These are phyloP conservation scores for Panagrolaimus sp. DNA, from an alignment of 1,140 invertebrate genomes.

Conservation along the genomic window DNA sequence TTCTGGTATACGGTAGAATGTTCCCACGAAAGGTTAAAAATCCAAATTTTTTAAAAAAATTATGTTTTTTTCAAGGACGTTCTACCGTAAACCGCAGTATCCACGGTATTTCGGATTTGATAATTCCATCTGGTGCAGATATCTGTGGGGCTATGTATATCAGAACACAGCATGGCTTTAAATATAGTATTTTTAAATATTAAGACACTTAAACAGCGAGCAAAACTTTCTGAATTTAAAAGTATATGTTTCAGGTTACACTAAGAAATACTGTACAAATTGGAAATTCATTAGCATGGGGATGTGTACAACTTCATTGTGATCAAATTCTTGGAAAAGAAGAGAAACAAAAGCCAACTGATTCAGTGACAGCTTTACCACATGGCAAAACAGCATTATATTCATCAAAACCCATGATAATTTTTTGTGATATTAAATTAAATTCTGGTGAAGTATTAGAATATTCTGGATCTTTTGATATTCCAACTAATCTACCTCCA, in stretches of 20 bases:
- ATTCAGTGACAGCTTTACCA: slow-evolving; percentile 37
- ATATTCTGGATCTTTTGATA: slow-evolving; percentile 10
- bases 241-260: slow-evolving; percentile 20
- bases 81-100: too few relatives aligned
- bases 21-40: too few relatives aligned
- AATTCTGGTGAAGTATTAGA: slow-evolving; percentile 32
- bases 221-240: too few relatives aligned
- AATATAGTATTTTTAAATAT: too few relatives aligned
- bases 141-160: too few relatives aligned
- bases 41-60: too few relatives aligned
- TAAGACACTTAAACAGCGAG: too few relatives aligned
- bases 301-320: slow-evolving; percentile 56
- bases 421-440: slow-evolving; percentile 49
- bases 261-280: slow-evolving; percentile 20
- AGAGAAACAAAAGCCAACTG: slow-evolving; percentile 15
- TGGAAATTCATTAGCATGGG: slow-evolving; percentile 44
- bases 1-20: too few relatives aligned
- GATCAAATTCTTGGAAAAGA: slow-evolving; percentile 31
- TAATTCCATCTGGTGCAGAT: too few relatives aligned
- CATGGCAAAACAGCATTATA: slow-evolving; percentile 47
- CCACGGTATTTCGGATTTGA: too few relatives aligned
- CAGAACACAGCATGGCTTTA: too few relatives aligned
- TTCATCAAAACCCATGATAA: slow-evolving; percentile 45
- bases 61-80: too few relatives aligned
- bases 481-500: slow-evolving; percentile 34